phyloP scores from a whole-genome alignment of 2,113 vertebrate genomes.

The Protobothrops flavoviridis region DNA sequence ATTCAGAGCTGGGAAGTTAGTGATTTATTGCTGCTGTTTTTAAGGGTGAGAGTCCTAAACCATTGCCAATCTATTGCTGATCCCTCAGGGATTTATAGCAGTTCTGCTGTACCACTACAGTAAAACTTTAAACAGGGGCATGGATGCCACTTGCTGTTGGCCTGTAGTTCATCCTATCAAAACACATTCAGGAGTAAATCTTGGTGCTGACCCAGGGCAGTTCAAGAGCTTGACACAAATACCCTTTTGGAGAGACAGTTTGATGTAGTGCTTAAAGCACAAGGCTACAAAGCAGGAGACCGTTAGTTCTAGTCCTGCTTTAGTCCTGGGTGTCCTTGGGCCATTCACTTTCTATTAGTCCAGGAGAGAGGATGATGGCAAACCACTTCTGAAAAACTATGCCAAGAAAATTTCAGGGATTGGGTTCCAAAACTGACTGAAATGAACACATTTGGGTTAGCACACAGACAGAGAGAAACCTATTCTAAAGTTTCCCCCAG shows the following conservation, averaged over 20 bases:
- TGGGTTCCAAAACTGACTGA: neutral
- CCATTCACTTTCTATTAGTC: neutral
- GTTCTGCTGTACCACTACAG: neutral
- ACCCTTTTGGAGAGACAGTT: neutral
- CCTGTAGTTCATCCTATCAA: neutral
- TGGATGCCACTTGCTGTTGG: neutral
- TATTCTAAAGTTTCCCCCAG: neutral
- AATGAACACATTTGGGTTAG: neutral
- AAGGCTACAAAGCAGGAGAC: neutral
- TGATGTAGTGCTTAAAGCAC: neutral
- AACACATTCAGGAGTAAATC: neutral
- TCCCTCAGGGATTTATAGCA: neutral
- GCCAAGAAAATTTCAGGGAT: neutral
- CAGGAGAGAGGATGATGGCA: neutral
- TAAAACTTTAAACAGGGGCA: neutral
- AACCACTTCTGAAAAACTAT: neutral
- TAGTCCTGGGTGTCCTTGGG: neutral
- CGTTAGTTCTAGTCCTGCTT: neutral
- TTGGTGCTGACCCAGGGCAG: neutral
- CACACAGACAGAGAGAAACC: neutral
- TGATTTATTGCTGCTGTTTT: neutral
- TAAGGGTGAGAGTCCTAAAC: neutral
- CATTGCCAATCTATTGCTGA: neutral
- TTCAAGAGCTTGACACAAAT: neutral
- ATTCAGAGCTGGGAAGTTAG: neutral